These are phyloP conservation scores for Cactoblastis cactorum DNA, from an alignment of 2,888 invertebrate species.

Conservation along the genomic window DNA sequence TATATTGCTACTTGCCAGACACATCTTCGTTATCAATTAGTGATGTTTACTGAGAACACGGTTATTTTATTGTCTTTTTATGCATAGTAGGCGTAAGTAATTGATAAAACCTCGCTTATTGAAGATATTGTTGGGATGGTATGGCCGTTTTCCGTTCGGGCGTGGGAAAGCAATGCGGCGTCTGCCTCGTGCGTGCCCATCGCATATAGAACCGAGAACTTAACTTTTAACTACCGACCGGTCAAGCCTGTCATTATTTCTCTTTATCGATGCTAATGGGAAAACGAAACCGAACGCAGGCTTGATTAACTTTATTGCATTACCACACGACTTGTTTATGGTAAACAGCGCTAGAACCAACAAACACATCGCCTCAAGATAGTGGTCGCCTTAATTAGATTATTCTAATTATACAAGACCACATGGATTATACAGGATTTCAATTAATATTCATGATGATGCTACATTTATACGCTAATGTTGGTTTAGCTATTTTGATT, in stretches of 20 bases:
- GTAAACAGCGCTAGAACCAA: slow-evolving; percentile 24
- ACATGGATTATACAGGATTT: slow-evolving; percentile 17
- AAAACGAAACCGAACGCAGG: slow-evolving; percentile 26
- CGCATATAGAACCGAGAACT: slow-evolving; percentile 53
- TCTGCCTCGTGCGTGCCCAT: slow-evolving; percentile 32
- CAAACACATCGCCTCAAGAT: slow-evolving; percentile 28
- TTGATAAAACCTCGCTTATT: slow-evolving; percentile 42
- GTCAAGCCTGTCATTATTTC: slow-evolving; percentile 47
- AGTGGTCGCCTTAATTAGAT: slow-evolving; percentile 18
- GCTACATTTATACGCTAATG: slow-evolving; percentile 7
- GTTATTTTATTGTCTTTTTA: slow-evolving; percentile 25
- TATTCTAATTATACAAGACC: slow-evolving; percentile 13
- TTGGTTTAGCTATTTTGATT: slow-evolving; percentile 7
- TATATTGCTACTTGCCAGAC: slow-evolving; percentile 16
- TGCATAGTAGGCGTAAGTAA: slow-evolving; percentile 39
- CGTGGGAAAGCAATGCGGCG: slow-evolving; percentile 65
- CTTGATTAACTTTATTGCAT: slow-evolving; percentile 41
- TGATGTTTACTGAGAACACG: slow-evolving; percentile 31
- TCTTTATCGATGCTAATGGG: slow-evolving; percentile 45
- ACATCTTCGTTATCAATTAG: slow-evolving; percentile 36
- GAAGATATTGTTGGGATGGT: slow-evolving; percentile 47
- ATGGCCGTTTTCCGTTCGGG: slow-evolving; percentile 47
- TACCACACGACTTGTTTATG: slow-evolving; percentile 45
- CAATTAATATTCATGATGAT: slow-evolving; percentile 12
- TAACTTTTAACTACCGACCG: slow-evolving; percentile 54